phyloP scores from a whole-genome alignment of 2,888 invertebrate species.

The Hypsopygia costalis region DNA sequence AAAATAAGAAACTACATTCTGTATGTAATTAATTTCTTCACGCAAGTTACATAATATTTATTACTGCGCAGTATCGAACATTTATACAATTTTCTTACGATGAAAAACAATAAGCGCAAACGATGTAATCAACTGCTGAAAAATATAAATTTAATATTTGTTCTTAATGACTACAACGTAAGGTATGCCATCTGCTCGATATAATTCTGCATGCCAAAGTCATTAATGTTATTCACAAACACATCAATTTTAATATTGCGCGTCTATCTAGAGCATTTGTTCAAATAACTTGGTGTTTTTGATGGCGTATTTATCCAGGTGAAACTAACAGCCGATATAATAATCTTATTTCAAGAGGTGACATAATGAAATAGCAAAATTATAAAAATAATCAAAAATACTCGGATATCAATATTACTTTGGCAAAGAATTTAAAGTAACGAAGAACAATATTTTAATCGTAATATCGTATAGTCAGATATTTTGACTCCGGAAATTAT shows the following conservation, averaged over 20 bases:
- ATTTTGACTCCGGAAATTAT: too few relatives aligned
- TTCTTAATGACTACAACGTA: neutral
- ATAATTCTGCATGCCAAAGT: neutral
- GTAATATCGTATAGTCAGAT: too few relatives aligned
- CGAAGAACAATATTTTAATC: too few relatives aligned
- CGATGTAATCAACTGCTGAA: neutral
- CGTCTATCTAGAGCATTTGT: conserved; percentile 2
- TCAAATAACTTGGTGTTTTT: conserved; percentile 26
- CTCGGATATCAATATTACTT: too few relatives aligned
- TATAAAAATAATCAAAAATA: too few relatives aligned
- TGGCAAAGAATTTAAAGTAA: too few relatives aligned
- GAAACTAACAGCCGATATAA: conserved; percentile 18
- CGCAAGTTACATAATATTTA: too few relatives aligned
- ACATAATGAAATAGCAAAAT: conserved; percentile 33
- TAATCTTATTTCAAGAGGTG: conserved; percentile 52
- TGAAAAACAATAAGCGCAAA: conserved; percentile 5
- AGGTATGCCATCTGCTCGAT: neutral
- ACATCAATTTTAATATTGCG: conserved; percentile 4
- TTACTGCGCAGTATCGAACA: conserved; percentile 2
- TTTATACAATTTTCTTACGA: neutral
- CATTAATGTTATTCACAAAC: conserved; percentile 4
- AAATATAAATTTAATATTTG: conserved; percentile 2
- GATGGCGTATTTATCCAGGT: conserved; percentile 32
- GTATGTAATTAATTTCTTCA: too few relatives aligned
- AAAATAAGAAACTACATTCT: too few relatives aligned